Conservation (phyloP, 2,113 vertebrate genomes). For the Oophaga pumilio region DNA sequence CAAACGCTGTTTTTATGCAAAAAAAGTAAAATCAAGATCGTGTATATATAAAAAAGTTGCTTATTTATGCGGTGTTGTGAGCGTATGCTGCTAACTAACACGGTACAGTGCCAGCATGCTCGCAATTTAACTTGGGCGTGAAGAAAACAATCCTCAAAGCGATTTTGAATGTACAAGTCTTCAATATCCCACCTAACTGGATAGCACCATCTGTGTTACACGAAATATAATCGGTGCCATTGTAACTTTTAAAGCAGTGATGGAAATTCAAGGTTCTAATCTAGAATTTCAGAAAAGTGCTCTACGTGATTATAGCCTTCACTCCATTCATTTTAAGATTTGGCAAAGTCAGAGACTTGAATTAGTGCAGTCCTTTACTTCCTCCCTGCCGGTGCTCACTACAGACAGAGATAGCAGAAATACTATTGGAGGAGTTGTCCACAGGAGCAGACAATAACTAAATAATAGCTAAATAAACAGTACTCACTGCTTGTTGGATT, state of each 20-base stretch:
- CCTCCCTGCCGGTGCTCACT: background rate
- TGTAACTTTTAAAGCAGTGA: no score
- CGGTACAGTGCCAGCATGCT: background rate
- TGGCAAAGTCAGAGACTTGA: background rate
- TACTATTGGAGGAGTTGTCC: background rate
- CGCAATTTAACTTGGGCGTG: background rate
- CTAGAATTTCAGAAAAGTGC: no score
- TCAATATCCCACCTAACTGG: background rate
- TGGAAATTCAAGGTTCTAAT: no score
- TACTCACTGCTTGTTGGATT: no score
- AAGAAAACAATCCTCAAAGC: no score
- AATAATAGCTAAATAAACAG: no score
- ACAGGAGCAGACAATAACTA: no score
- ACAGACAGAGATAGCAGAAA: background rate
- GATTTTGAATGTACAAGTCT: background rate
- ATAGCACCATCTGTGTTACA: no score
- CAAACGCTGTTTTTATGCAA: background rate
- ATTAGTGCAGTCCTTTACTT: background rate
- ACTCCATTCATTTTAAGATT: no score
- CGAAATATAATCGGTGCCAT: no score
- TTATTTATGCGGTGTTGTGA: background rate
- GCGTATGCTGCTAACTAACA: background rate
- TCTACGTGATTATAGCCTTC: no score
- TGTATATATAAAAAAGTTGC: background rate
- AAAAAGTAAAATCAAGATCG: background rate